Percentiles rank a stretch among this genome's conserved stretches.
Evolutionary conservation across 2,888 invertebrate genomes (phyloP).

Genomic region (Leptinotarsa juncta): DNA sequence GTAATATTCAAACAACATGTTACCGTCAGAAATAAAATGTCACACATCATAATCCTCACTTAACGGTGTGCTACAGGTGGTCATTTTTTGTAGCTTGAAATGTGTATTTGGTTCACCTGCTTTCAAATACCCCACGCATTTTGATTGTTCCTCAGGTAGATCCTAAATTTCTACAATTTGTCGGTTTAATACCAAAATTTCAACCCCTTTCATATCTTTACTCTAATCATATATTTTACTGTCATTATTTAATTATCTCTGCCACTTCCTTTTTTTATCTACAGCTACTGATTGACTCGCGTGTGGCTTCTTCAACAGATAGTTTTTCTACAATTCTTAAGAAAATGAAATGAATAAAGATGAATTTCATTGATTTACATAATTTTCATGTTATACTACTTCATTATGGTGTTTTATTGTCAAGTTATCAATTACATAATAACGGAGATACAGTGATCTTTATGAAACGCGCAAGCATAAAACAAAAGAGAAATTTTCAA

Average conservation of each 20-base stretch:
- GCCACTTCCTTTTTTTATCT: neutral
- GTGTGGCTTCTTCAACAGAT: conserved; percentile 4
- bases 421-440: too few relatives aligned
- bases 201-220: conserved; percentile 21
- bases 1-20: neutral
- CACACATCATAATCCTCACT: conserved; percentile 8
- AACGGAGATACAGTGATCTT: too few relatives aligned
- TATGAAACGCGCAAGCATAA: too few relatives aligned
- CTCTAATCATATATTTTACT: conserved; percentile 14
- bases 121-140: conserved; percentile 31
- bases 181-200: conserved; percentile 32
- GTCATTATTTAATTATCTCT: conserved; percentile 28
- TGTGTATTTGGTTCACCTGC: conserved; percentile 20
- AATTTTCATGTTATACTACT: too few relatives aligned
- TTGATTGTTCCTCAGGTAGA: conserved; percentile 24
- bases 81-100: conserved; percentile 22
- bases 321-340: neutral
- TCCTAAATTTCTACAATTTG: conserved; percentile 30
- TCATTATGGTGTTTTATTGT: too few relatives aligned
- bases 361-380: too few relatives aligned
- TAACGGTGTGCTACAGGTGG: conserved; percentile 21
- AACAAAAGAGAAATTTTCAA: too few relatives aligned
- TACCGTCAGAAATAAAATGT: conserved; percentile 2
- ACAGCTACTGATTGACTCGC: conserved; percentile 12
- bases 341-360: too few relatives aligned